Evolutionary conservation across 2,797 vertebrate species (phyloP).

Genomic region (Denticeps clupeoides): DNA sequence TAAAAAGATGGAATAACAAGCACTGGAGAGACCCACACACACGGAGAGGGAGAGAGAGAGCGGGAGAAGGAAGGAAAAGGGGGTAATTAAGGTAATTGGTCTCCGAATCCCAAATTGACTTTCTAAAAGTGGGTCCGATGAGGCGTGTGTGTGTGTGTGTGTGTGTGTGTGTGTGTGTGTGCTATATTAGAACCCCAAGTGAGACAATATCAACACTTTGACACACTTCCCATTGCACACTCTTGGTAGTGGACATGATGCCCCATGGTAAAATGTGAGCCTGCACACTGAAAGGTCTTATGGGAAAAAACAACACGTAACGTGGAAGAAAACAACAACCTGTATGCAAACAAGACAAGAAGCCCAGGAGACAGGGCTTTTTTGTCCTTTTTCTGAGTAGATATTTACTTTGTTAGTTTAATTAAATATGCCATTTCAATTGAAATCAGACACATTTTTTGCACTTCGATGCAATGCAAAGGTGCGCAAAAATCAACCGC

Average conservation of each 20-base stretch:
- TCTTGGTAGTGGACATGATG: background rate
- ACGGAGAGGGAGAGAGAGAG: background rate
- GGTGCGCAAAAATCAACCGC: too few species aligned
- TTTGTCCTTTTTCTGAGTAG: slow-evolving; percentile 10
- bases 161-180: slow-evolving; percentile 24
- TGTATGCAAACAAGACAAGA: background rate
- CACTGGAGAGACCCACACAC: slow-evolving; percentile 5
- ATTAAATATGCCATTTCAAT: slow-evolving; percentile 11
- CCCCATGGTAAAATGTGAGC: too few species aligned
- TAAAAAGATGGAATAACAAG: background rate
- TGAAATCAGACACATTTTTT: background rate
- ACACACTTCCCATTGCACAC: background rate
- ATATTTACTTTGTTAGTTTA: slow-evolving; percentile 15
- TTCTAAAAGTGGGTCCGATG: slow-evolving; percentile 40
- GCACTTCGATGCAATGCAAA: too few species aligned
- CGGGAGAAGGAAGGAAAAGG: slow-evolving; percentile 34
- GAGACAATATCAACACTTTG: background rate
- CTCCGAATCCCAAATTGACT: slow-evolving; percentile 60
- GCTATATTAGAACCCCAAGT: slow-evolving; percentile 20
- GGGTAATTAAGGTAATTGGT: slow-evolving; percentile 65
- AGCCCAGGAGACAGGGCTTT: slow-evolving; percentile 17
- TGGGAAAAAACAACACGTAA: slow-evolving; percentile 3
- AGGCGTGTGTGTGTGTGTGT: slow-evolving; percentile 22
- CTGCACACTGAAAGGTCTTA: background rate
- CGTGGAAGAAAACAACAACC: background rate